phyloP scores from a whole-genome alignment of 2,113 vertebrate genomes.

The Dicentrarchus labrax region DNA sequence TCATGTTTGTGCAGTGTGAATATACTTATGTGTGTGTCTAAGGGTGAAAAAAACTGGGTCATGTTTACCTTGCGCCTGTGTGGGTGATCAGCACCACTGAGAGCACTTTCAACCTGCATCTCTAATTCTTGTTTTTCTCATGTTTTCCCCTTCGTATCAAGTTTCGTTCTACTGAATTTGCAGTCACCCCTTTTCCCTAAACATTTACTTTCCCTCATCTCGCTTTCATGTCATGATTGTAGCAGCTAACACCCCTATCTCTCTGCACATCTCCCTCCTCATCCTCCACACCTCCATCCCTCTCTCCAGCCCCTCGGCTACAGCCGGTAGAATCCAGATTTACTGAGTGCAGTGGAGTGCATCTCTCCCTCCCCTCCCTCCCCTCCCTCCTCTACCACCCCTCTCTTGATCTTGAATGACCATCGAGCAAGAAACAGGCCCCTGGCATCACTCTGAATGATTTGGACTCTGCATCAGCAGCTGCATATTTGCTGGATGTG shows the following conservation, averaged over 20 bases:
- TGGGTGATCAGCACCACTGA: conserved; percentile 42
- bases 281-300: conserved; percentile 6
- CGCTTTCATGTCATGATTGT: conserved; percentile 27
- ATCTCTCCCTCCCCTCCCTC: background rate
- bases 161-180: conserved; percentile 18
- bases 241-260: background rate
- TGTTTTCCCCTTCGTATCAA: background rate
- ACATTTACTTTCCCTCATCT: conserved; percentile 14
- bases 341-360: conserved; percentile 26
- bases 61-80: conserved; percentile 62
- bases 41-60: conserved; percentile 54
- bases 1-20: conserved; percentile 13
- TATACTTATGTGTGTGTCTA: background rate
- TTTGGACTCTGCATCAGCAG: conserved; percentile 24
- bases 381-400: background rate
- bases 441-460: background rate
- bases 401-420: conserved; percentile 43
- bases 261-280: background rate
- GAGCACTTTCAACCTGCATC: conserved; percentile 33
- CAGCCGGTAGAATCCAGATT: conserved; percentile 21
- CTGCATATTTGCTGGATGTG: background rate
- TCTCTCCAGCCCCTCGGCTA: background rate
- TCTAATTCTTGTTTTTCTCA: conserved; percentile 28
- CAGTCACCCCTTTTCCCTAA: background rate
- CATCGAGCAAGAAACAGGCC: conserved; percentile 12